These are phyloP conservation scores for Cyprinodon brontotheroides DNA, from an alignment of 2,113 vertebrate species.

Conservation along the genomic window DNA sequence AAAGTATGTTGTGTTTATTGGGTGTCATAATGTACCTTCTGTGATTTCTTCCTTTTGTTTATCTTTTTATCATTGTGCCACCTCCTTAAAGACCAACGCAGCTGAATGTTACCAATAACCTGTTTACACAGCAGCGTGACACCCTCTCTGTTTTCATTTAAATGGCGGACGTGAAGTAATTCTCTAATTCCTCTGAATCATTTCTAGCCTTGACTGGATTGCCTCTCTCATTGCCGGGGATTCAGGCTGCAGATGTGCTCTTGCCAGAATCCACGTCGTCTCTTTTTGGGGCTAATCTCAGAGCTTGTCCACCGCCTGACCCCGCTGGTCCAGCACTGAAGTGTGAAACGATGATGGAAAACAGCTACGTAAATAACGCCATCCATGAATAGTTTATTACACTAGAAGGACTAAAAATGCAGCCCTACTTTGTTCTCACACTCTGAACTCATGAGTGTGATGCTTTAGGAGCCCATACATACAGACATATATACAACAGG, in stretches of 20 bases:
- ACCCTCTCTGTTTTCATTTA: slow-evolving; percentile 33
- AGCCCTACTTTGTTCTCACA: slow-evolving; percentile 7
- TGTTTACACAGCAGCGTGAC: neutral
- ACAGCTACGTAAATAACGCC: slow-evolving; percentile 39
- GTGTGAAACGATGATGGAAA: slow-evolving; percentile 69
- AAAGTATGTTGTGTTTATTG: neutral
- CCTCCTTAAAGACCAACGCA: neutral
- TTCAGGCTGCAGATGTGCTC: slow-evolving; percentile 24
- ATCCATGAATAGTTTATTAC: slow-evolving; percentile 29
- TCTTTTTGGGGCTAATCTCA: slow-evolving; percentile 52
- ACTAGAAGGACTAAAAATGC: neutral
- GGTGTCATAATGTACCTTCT: too few relatives aligned
- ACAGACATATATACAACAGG: neutral
- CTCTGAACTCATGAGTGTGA: slow-evolving; percentile 2
- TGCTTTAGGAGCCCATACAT: slow-evolving; percentile 21
- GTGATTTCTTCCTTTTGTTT: too few relatives aligned
- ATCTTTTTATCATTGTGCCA: neutral
- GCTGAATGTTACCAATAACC: slow-evolving; percentile 3
- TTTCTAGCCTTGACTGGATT: slow-evolving; percentile 56
- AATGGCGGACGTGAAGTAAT: slow-evolving; percentile 56
- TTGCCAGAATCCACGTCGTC: slow-evolving; percentile 43
- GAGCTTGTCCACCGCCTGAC: slow-evolving; percentile 50
- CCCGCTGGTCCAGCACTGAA: slow-evolving; percentile 43
- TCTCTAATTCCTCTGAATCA: slow-evolving; percentile 61
- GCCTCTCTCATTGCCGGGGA: slow-evolving; percentile 36